phyloP scores from a whole-genome alignment of 2,113 vertebrate species.

The Cyrtonyx montezumae region DNA sequence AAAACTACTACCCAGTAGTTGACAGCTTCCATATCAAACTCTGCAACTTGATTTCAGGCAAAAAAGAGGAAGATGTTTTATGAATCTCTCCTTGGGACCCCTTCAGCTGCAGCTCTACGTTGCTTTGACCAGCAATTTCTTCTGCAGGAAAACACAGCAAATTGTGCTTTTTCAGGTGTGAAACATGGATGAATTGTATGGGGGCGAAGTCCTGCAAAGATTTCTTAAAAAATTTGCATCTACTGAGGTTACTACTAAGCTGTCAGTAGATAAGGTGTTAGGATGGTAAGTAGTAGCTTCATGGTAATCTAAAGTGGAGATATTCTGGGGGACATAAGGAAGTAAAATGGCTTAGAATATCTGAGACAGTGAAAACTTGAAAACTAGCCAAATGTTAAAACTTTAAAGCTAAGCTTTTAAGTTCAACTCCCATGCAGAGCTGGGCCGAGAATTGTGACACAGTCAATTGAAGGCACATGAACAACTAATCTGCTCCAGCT shows the following conservation, averaged over 20 bases:
- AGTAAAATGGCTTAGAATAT: not conserved
- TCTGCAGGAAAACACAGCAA: not conserved
- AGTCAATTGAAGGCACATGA: not conserved
- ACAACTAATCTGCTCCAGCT: not conserved
- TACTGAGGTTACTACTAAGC: not conserved
- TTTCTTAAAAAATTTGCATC: not conserved
- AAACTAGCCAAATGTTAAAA: not conserved
- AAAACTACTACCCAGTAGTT: not conserved
- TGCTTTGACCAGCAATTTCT: not conserved
- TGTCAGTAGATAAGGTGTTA: not conserved
- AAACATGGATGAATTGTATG: accelerated
- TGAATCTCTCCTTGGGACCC: not conserved
- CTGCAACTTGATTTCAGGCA: not conserved
- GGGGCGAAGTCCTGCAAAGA: not conserved
- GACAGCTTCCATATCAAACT: not conserved
- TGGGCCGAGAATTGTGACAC: not conserved
- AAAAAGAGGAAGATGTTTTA: not conserved
- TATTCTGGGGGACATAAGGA: not conserved
- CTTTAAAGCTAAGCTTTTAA: not conserved
- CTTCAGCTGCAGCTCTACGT: not conserved
- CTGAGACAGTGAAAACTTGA: not conserved
- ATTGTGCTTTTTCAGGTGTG: accelerated
- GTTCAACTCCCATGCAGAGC: not conserved
- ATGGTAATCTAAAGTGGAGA: not conserved
- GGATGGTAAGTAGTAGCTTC: not conserved